Evolutionary conservation across 2,797 vertebrate genomes (phyloP).

Genomic region (Urophycis tenuis): DNA sequence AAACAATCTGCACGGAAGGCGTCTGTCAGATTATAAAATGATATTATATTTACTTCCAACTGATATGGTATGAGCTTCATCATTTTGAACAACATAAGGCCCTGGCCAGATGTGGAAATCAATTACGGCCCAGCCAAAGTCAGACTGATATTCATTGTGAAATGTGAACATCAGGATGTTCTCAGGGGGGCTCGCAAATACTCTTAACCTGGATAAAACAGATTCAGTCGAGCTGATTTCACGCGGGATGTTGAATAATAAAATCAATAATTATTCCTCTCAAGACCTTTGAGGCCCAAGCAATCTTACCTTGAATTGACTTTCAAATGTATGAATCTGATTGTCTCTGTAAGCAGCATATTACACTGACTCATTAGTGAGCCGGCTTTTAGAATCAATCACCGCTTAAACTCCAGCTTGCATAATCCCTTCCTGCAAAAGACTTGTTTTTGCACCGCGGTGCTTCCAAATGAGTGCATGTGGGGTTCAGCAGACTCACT

Average conservation of each 20-base stretch:
- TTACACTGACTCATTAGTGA: not conserved
- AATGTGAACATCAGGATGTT: not conserved
- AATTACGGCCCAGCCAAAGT: not conserved
- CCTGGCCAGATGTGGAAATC: not conserved
- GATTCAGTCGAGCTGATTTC: not conserved
- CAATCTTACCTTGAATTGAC: not conserved
- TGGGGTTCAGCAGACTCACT: not conserved
- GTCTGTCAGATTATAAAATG: too few relatives aligned
- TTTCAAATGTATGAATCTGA: not conserved
- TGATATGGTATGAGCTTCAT: too few relatives aligned
- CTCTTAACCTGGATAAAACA: not conserved
- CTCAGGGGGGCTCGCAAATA: not conserved
- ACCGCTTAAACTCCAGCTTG: not conserved
- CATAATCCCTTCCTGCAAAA: not conserved
- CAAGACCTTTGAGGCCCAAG: not conserved
- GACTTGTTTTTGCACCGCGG: not conserved
- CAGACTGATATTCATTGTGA: not conserved
- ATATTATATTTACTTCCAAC: too few relatives aligned
- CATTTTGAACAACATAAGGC: not conserved
- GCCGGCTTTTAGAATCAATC: not conserved
- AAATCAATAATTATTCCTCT: not conserved
- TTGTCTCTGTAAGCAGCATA: not conserved
- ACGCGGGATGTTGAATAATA: not conserved
- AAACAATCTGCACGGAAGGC: too few relatives aligned
- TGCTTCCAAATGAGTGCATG: not conserved